phyloP scores from a whole-genome alignment of 2,797 vertebrate genomes.

The Myiothlypis coronata region DNA sequence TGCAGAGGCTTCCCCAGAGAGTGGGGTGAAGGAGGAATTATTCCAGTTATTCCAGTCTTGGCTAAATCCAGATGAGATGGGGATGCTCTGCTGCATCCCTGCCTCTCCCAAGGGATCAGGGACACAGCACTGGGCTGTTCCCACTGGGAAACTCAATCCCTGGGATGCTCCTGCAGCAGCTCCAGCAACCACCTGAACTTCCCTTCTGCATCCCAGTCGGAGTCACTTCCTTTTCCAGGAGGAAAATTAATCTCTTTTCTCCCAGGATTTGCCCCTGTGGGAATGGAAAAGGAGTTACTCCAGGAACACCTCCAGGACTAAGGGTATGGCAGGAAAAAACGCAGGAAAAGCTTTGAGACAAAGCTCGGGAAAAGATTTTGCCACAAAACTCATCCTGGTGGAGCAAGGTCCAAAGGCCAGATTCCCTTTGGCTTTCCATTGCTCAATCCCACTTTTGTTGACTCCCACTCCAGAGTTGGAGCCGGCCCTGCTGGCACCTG shows the following conservation, averaged over 20 bases:
- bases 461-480: slow-evolving; percentile 68
- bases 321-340: not conserved
- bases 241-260: not conserved
- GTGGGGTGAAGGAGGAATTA: not conserved
- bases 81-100: not conserved
- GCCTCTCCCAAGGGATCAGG: not conserved
- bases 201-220: accelerated
- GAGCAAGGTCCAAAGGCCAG: slow-evolving; percentile 36
- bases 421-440: slow-evolving; percentile 62
- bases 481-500: slow-evolving; percentile 68
- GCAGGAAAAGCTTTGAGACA: slow-evolving; percentile 8
- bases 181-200: not conserved
- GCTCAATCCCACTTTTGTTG: slow-evolving; percentile 69
- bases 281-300: accelerated
- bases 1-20: not conserved
- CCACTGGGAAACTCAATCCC: not conserved
- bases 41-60: not conserved
- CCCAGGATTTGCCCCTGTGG: not conserved
- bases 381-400: not conserved
- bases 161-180: not conserved
- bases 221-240: not conserved
- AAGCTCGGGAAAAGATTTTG: slow-evolving; percentile 39
- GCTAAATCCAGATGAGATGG: accelerated
- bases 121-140: not conserved
- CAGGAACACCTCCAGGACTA: not conserved